Evolutionary conservation across 2,888 invertebrate species (phyloP), one percentile per base, ranked within the genome.

Genomic region (Agrilus mali): DNA sequence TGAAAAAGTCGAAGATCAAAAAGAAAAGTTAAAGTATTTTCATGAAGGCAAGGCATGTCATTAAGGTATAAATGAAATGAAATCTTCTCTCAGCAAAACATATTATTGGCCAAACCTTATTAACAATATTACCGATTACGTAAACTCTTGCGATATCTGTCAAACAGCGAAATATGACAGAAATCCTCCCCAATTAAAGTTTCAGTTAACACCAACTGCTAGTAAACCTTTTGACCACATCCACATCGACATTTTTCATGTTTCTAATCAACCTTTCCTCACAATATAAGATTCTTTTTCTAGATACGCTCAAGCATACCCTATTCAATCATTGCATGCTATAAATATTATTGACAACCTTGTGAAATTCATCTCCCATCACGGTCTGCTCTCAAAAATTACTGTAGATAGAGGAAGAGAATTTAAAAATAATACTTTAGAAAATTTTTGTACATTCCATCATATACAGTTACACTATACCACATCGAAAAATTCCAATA

Each of bases 381-480:
- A n/a, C n/a, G n/a, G n/a, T n/a, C n/a, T n/a, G n/a, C n/a, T n/a
- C n/a, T n/a, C n/a, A n/a, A n/a, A n/a, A n/a, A n/a, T n/a, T n/a
- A n/a, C n/a, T n/a, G n/a, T n/a, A n/a, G n/a, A n/a, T n/a, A n/a
- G n/a, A n/a, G n/a, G n/a, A n/a, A n/a, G n/a, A n/a, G n/a, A n/a
- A n/a, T n/a, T n/a, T n/a, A n/a, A n/a, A n/a, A n/a, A n/a, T n/a
- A n/a, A n/a, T n/a, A n/a, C n/a, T n/a, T n/a, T n/a, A n/a, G n/a
- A n/a, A n/a, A n/a, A n/a, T n/a, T n/a, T n/a, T n/a, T n/a, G n/a
- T n/a, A 35, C 36, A n/a, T 20, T 46, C 3, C 48, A 48, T 34
- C 40, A 44, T 38, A 47, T 48, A 14, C 38, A 48, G 15, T 27
- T 48, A 6, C 47, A 48, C 22, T 48, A 31, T 20, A 48, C 44